Base-by-base conservation (phyloP, 2,888 invertebrate genomes). In the Agrochola circellaris region DNA sequence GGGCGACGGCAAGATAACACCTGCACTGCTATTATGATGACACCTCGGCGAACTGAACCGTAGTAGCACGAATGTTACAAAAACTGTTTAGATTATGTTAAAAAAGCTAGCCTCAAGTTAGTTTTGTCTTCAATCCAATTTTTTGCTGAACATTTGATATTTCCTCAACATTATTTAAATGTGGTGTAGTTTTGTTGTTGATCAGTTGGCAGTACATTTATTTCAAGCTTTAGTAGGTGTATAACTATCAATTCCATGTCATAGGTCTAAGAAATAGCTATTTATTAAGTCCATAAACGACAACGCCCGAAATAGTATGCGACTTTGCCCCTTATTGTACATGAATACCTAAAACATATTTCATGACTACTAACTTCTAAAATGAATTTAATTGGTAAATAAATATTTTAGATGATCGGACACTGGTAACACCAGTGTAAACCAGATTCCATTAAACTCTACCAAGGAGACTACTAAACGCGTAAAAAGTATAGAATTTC, bases 1-100 rank as follows among this genome's bases (percentile, higher is more conserved):
- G 90, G 90, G 90, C 88, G 90, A 89, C 84, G 80, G 64, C 84
- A 82, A 87, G 93, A 92, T 93, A 92, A 89, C 92, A 93, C 91
- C 91, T 90, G 91, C 88, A 82, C 81, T 71, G 73, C 80, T 87
- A 88, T 90, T 88, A 87, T 81, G 87, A 86, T 82, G 85, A 86
- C 81, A 89, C 86, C 82, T 83, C 72, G 69, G 66, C 77, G 79
- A 82, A 82, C 77, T 73, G 73, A 85, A 70, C 79, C 65, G 51
- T 72, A 62, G 71, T 60, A 82, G 64, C 83, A 79, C 38, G 67
- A 86, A 86, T 79, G 45, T 68, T 68, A 71, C 42, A 61, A 83
- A 74, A 86, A 79, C 71, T 67, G 34, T 20, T 38, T 67, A 34
- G 15, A n/a, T 56, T 56, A 38, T 60, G 30, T 20, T 61, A 17